phyloP scores from a whole-genome alignment of 2,113 vertebrate genomes.

The Raphicerus campestris region DNA sequence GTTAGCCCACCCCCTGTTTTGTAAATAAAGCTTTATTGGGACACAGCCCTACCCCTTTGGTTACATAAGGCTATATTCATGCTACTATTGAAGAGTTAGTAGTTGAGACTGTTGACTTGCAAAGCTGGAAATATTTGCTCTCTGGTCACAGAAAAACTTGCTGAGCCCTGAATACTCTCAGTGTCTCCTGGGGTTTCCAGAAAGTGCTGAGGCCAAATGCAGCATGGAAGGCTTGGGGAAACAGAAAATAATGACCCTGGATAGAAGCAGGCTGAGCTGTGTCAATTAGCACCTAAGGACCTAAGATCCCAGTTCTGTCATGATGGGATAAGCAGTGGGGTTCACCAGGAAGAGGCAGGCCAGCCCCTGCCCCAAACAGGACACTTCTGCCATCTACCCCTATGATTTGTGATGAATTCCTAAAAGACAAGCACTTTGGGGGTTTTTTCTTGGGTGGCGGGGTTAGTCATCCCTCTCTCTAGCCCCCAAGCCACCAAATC shows the following conservation, averaged over 20 bases:
- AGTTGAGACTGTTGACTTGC: not conserved
- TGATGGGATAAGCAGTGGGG: not conserved
- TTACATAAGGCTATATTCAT: not conserved
- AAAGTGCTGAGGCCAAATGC: not conserved
- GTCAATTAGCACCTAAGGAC: too few relatives aligned
- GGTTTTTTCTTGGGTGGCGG: accelerated
- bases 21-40: not conserved
- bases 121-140: not conserved
- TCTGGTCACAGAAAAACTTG: not conserved
- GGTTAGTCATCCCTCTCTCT: not conserved
- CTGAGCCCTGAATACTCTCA: not conserved
- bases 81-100: not conserved
- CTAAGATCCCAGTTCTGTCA: not conserved
- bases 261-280: not conserved
- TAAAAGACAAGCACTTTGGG: not conserved
- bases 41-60: not conserved
- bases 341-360: not conserved
- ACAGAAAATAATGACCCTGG: not conserved
- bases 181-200: not conserved
- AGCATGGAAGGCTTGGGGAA: not conserved
- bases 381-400: not conserved
- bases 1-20: not conserved
- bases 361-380: not conserved
- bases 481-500: too few relatives aligned
- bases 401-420: not conserved